phyloP scores from a whole-genome alignment of 2,797 vertebrate genomes.

The Emys orbicularis region DNA sequence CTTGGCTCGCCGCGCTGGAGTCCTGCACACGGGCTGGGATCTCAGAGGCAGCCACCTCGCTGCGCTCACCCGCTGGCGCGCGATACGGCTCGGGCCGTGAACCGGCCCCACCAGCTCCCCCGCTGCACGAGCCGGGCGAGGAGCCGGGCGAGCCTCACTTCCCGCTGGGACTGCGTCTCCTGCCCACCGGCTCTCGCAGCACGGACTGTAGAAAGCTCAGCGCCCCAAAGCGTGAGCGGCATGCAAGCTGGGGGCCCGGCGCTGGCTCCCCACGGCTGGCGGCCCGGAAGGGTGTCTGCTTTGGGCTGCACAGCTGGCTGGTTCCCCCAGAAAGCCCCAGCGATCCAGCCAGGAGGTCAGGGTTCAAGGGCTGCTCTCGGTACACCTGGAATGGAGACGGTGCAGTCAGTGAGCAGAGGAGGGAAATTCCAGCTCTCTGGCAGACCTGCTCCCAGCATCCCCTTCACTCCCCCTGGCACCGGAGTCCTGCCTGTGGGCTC shows the following conservation, averaged over 20 bases:
- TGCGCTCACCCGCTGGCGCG: background rate
- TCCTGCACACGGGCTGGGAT: background rate
- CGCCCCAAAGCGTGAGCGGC: background rate
- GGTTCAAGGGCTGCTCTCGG: background rate
- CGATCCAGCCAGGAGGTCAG: background rate
- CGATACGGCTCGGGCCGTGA: background rate
- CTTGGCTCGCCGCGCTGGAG: conserved; percentile 34
- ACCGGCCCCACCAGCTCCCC: background rate
- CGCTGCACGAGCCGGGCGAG: background rate
- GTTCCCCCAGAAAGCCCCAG: background rate
- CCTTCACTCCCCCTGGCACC: background rate
- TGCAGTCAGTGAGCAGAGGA: background rate
- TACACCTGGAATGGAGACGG: background rate
- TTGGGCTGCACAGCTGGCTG: background rate
- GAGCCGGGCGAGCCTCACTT: background rate
- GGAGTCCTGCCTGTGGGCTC: background rate
- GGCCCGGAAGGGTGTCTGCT: background rate
- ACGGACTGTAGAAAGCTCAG: no score
- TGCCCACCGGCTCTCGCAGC: background rate
- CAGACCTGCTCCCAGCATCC: background rate
- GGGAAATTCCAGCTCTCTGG: background rate
- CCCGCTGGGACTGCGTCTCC: background rate
- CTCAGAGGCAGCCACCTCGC: background rate
- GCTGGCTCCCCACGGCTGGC: background rate
- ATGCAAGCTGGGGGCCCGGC: background rate